Evolutionary conservation across 2,888 invertebrate genomes (phyloP).

Genomic region (Hydrotaea cyrtoneurina): DNA sequence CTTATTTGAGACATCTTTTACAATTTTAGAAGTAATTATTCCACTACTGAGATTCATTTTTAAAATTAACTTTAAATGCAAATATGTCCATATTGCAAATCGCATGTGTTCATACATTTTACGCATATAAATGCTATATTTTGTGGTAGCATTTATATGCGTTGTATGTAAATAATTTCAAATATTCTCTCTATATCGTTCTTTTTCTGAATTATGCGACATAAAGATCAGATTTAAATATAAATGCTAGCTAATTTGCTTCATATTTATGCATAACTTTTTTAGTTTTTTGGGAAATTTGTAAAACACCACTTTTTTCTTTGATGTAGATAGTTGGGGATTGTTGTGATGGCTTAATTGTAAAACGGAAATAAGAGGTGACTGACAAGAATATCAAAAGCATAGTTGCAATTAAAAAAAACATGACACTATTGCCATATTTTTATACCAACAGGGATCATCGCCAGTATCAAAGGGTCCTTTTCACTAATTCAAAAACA

Average conservation of each 20-base stretch:
- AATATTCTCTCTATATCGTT: neutral
- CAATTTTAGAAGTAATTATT: neutral
- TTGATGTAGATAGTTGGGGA: no score
- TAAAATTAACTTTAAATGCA: slow-evolving; percentile 19
- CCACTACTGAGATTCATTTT: slow-evolving; percentile 2
- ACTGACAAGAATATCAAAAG: no score
- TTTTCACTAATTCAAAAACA: slow-evolving; percentile 48
- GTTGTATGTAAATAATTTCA: neutral
- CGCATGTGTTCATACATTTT: neutral
- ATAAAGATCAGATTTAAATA: no score
- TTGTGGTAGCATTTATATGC: neutral
- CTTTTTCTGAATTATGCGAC: no score
- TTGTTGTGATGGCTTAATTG: no score
- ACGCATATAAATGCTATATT: neutral
- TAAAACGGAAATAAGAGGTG: no score
- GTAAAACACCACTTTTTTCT: no score
- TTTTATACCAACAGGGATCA: slow-evolving; percentile 2
- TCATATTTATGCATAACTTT: no score
- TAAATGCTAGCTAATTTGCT: no score
- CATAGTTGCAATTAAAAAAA: no score
- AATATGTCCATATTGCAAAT: neutral
- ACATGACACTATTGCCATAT: no score
- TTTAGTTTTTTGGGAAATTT: no score
- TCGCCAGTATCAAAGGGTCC: slow-evolving; percentile 44
- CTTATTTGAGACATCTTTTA: neutral